A percentile compares a stretch with the other conserved stretches of the same genome.
phyloP scores from a whole-genome alignment of 2,888 invertebrate genomes.

The Epistrophe eligans region DNA sequence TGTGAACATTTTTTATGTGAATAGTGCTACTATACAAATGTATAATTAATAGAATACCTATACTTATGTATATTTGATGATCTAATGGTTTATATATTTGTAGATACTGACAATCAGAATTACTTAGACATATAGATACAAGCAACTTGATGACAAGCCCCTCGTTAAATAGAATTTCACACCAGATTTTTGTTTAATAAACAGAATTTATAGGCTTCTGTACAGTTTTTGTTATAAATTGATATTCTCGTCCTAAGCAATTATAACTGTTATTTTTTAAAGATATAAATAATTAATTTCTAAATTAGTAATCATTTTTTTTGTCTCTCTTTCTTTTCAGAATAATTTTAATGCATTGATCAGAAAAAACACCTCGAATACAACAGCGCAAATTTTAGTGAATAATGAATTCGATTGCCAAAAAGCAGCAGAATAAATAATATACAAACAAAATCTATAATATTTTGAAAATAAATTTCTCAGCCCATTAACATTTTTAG shows the following conservation, averaged over 20 bases:
- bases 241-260: background rate
- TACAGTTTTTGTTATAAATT: background rate
- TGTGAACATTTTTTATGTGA: background rate
- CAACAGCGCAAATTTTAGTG: background rate
- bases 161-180: background rate
- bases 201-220: background rate
- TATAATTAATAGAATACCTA: constrained; percentile 39
- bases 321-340: constrained; percentile 37
- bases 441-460: constrained; percentile 4
- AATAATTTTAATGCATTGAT: constrained; percentile 37
- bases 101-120: constrained; percentile 21
- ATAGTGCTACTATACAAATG: constrained; percentile 20
- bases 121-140: background rate
- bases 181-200: background rate
- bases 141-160: constrained; percentile 35
- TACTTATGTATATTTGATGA: constrained; percentile 15
- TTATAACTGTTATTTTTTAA: background rate
- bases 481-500: background rate
- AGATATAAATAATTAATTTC: background rate
- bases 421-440: constrained; percentile 38
- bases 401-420: constrained; percentile 41
- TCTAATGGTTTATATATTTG: constrained; percentile 46
- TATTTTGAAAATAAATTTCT: constrained; percentile 15
- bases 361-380: background rate
- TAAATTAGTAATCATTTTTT: background rate